Conservation (phyloP, 2,888 invertebrate species). For the Polydrusus tereticollis region DNA sequence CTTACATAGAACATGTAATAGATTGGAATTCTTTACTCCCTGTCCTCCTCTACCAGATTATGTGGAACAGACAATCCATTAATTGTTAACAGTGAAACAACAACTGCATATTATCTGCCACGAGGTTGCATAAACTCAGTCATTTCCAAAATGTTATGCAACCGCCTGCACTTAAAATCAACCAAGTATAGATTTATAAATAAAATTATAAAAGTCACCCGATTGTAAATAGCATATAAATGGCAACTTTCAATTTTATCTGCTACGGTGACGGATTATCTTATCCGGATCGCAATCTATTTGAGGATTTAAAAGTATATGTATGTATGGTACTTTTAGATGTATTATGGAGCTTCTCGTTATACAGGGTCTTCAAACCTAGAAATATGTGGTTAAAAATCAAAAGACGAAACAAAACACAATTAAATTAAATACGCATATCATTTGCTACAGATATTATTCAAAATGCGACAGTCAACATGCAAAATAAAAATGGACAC, state of each 20-base stretch:
- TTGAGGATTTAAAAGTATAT: background rate
- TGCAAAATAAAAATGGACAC: too few species aligned
- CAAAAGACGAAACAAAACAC: too few species aligned
- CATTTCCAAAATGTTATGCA: constrained; percentile 27
- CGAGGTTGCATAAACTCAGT: constrained; percentile 7
- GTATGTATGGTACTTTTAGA: background rate
- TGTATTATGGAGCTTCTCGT: background rate
- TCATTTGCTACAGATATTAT: background rate
- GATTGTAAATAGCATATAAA: constrained; percentile 38
- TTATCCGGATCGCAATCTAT: constrained; percentile 21
- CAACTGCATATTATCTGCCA: constrained; percentile 27
- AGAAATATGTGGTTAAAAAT: too few species aligned
- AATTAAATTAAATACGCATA: too few species aligned
- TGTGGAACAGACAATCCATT: constrained; percentile 26
- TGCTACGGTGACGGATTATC: constrained; percentile 13
- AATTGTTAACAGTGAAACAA: constrained; percentile 17
- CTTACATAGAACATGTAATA: too few species aligned
- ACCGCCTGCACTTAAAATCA: constrained; percentile 25
- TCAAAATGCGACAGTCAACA: background rate
- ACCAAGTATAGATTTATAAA: constrained; percentile 29
- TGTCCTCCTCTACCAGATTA: background rate
- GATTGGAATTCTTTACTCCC: too few species aligned
- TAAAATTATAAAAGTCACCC: constrained; percentile 37
- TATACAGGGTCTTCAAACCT: background rate
- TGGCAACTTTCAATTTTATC: constrained; percentile 23